Base-by-base conservation (phyloP, 2,888 invertebrate species). In the Trichogramma evanescens region DNA sequence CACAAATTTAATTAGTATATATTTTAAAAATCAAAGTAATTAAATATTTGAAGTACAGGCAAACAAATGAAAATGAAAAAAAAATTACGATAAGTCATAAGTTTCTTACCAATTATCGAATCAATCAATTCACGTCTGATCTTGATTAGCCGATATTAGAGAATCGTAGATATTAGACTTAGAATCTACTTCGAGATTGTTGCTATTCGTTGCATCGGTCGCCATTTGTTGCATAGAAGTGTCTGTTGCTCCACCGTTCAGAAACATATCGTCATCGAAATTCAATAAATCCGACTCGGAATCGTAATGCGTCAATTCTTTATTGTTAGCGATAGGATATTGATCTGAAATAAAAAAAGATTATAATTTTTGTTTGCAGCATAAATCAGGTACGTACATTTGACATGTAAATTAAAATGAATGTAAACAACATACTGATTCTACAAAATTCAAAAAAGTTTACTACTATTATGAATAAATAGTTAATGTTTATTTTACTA, bases 251-350 rank as follows among this genome's bases (percentile, higher is more conserved):
- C 63, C 69, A 26, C 26, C 26, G 3, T 26, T 26, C 52, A 74
- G 61, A 50, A 77, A 72, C 13, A 76, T 73, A 48, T 74, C 76
- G 42, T 74, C 76, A 42, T 76, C 74, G 48, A 76, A 72, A 63
- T 77, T 77, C 10, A 76, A 56, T 38, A 74, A 65, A 61, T 59
- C 70, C n/a, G 71, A 63, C 7, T 70, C 59, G 5, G 74, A 66
- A 58, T 71, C 74, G 64, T 77, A 78, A 4, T 76, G 66, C 72
- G 77, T 77, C 8, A 78, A 66, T 67, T 76, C 76, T 58, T 74
- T 72, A 41, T 62, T 67, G 45, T 61, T 65, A 46, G 65, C 67
- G 52, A 26, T 26, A 26, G 26, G 26, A 26, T 26, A 26, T 26
- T 26, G 26, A 26, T 26, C 26, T 26, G 26, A 26, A 26, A 26